phyloP scores from a whole-genome alignment of 37 sponge, comb jelly and placozoan species.

The Cladorhizidae sp. region DNA sequence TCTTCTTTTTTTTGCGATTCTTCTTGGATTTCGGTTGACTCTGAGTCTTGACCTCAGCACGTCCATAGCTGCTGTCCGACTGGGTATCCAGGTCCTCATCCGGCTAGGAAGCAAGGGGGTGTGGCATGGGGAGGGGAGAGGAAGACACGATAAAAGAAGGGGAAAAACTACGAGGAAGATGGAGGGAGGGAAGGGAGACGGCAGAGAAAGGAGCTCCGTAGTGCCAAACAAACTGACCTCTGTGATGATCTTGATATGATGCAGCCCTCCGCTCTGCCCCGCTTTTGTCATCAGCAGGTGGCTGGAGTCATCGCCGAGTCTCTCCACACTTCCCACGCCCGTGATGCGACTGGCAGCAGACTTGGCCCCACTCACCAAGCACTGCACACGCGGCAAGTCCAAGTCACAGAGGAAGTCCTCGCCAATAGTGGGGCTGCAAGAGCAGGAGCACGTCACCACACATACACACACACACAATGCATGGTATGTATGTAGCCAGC shows the following conservation, averaged over 20 bases:
- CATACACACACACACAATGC: neutral
- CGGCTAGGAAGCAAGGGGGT: neutral
- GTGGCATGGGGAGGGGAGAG: neutral
- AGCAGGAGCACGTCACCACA: neutral
- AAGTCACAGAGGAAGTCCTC: constrained; percentile 69
- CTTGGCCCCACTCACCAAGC: constrained; percentile 39
- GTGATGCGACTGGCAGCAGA: constrained; percentile 16
- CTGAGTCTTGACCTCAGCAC: constrained; percentile 18
- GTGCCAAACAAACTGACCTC: constrained; percentile 15
- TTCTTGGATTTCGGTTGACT: neutral
- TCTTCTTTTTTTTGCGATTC: neutral
- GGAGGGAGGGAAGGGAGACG: neutral
- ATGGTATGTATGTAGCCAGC: neutral
- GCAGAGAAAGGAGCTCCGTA: neutral
- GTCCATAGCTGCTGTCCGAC: constrained; percentile 10
- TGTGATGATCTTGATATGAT: constrained; percentile 29
- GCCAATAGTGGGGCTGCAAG: constrained; percentile 56
- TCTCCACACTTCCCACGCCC: constrained; percentile 14
- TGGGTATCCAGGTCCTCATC: constrained; percentile 15
- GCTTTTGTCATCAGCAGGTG: neutral
- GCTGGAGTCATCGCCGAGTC: neutral
- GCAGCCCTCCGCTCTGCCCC: neutral
- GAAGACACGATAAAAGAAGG: neutral
- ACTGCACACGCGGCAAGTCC: constrained; percentile 31
- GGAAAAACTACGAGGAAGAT: too few relatives aligned